Base-by-base conservation (phyloP, 1,140 invertebrate genomes). In the Diachasma alloeum region DNA sequence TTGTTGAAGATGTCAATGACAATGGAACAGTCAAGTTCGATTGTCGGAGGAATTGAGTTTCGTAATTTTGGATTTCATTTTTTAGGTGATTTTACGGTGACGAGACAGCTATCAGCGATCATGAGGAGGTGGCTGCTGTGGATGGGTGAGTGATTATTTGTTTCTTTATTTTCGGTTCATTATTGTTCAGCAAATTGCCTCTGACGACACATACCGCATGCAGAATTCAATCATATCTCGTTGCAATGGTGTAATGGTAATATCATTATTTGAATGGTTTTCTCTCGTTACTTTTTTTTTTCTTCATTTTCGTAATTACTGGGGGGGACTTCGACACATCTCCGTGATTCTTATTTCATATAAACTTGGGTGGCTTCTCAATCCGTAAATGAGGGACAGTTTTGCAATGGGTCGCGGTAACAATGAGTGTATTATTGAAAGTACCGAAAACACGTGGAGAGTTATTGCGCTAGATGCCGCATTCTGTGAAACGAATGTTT, bases 51-150 rank as follows among this genome's bases (percentile, higher is more conserved):
- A 15, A 59, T 24, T 19, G 53, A 59, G 17, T 59, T 19, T 59
- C 24, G 53, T 56, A 59, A 59, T 68, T 48, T 48, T 48, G 8
- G 5, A 13, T 68, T 68, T n/a, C 36, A 24, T 24, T 67, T 67
- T 53, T 76, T 19, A 56, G 37, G 26, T 66, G n/a, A 46, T 72
- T 36, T 48, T 44, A 72, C 78, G 81, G 75, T 31, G 79, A 75
- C 79, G 83, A 80, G 79, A 79, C 81, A 80, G 76, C 82, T 80
- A 79, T 79, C 77, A 72, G 81, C 48, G 83, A 83, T 83, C 84
- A 88, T 88, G 87, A 85, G 78, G 81, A 80, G 83, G 82, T 84
- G 83, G 84, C 84, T 87, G 81, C 83, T 88, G 80, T 85, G 83
- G 82, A 87, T 87, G 82, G 86, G 87, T 88, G 81, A 86, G 85